Evolutionary conservation across 30 jellyfish, hydroid and myxozoan species (phyloP).

Genomic region (Turritopsis rubra): DNA sequence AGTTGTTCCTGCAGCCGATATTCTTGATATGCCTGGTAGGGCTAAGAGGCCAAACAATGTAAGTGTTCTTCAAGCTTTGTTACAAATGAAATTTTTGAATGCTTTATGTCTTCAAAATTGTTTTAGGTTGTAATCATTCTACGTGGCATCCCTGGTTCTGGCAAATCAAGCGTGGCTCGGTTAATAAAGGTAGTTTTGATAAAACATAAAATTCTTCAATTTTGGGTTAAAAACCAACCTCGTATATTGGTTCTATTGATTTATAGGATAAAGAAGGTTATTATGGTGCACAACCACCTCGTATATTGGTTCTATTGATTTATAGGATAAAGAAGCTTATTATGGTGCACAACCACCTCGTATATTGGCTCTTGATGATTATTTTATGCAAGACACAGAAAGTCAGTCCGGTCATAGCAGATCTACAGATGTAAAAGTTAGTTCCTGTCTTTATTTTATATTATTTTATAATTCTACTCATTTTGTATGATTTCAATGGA

Average conservation of each 20-base stretch:
- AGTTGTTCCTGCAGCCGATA: conserved; percentile 65
- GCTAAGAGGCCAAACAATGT: conserved; percentile 78
- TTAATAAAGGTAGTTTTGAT: conserved; percentile 58
- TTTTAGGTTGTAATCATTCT: conserved; percentile 75
- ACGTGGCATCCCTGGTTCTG: conserved; percentile 98
- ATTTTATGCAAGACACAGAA: conserved; percentile 65
- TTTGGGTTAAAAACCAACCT: too few species aligned
- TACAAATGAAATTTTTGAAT: background rate
- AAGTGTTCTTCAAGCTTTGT: background rate
- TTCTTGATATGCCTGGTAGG: conserved; percentile 84
- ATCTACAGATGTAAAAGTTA: conserved; percentile 17
- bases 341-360: conserved; percentile 88
- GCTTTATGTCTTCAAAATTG: background rate
- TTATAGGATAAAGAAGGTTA: conserved; percentile 48
- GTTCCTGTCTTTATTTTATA: background rate
- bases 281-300: conserved; percentile 44
- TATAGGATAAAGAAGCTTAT: conserved; percentile 85
- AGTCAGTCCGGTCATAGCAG: background rate
- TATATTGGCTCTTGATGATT: conserved; percentile 81
- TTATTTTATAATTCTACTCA: background rate
- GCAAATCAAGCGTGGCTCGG: conserved; percentile 87
- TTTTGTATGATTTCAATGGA: too few species aligned
- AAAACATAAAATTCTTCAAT: background rate
- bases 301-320: too few species aligned
- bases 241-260: too few species aligned